These are phyloP conservation scores for Torymus texanus DNA, from an alignment of 2,888 invertebrate genomes.

Conservation along the genomic window DNA sequence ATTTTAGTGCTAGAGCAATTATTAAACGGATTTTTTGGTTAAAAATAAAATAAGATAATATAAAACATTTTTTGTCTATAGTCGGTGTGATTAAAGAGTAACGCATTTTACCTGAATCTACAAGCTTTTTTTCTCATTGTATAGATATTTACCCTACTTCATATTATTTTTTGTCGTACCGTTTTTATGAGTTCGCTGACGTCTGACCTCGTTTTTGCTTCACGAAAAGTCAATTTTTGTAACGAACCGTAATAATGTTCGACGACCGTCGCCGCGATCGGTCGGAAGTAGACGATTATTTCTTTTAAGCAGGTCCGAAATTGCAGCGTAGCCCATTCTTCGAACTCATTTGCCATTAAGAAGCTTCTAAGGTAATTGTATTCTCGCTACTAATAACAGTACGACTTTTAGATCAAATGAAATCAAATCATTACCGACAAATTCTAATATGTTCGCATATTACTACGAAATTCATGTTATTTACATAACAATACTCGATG, in stretches of 20 bases:
- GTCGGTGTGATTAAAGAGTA: no score
- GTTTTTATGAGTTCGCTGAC: neutral
- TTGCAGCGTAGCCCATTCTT: constrained; percentile 48
- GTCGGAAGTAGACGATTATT: constrained; percentile 52
- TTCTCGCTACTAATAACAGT: neutral
- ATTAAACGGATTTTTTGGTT: no score
- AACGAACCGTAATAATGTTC: constrained; percentile 49
- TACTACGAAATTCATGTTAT: no score
- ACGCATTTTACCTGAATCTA: no score
- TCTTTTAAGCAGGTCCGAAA: constrained; percentile 43
- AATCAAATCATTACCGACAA: neutral
- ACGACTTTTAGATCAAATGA: neutral
- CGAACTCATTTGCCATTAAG: constrained; percentile 54
- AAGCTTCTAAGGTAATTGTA: constrained; percentile 22
- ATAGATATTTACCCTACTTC: no score
- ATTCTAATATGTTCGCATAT: no score
- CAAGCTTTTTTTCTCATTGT: no score
- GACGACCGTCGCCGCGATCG: constrained; percentile 24
- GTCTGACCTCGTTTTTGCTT: constrained; percentile 34
- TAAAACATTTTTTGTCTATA: no score
- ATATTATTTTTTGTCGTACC: constrained; percentile 18
- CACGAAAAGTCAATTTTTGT: constrained; percentile 52
- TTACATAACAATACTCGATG: no score
- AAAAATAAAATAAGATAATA: no score
- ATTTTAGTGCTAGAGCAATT: no score